phyloP scores from a whole-genome alignment of 1,140 invertebrate genomes.

The Philopotamus ludificatus region DNA sequence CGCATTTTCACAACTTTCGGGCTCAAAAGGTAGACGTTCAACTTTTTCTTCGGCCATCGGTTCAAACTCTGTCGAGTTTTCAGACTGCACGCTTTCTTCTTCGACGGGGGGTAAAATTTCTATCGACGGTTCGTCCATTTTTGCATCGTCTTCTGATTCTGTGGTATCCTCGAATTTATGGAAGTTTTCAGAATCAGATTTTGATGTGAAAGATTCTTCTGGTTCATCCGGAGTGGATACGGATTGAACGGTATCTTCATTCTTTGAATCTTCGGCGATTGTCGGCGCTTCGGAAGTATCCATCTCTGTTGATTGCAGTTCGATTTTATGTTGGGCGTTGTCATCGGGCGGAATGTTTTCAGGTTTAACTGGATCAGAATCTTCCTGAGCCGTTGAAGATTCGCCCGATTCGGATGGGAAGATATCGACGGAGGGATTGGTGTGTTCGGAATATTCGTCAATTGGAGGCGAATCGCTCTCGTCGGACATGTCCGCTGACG shows the following conservation, averaged over 20 bases:
- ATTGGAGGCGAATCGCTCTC: not conserved
- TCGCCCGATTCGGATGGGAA: not conserved
- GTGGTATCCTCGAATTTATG: not conserved
- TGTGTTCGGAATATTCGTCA: not conserved
- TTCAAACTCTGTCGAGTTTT: too few species aligned
- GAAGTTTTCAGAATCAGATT: not conserved
- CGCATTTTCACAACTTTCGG: too few species aligned
- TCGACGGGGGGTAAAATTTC: too few species aligned
- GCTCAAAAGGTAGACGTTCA: too few species aligned
- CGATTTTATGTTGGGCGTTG: not conserved
- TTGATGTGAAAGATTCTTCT: not conserved
- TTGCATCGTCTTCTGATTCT: not conserved
- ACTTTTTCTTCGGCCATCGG: too few species aligned
- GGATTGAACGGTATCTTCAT: too few species aligned
- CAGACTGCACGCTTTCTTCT: too few species aligned
- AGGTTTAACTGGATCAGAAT: too few species aligned
- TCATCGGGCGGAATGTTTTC: not conserved
- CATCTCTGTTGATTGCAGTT: not conserved
- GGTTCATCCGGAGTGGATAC: not conserved
- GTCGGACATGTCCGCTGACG: not conserved
- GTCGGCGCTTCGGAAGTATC: not conserved
- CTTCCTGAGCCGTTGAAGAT: too few species aligned
- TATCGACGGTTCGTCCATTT: too few species aligned
- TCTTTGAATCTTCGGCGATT: too few species aligned
- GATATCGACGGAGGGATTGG: not conserved